Evolutionary conservation across 2,113 vertebrate species (phyloP).

Genomic region (Paratilapia polleni): DNA sequence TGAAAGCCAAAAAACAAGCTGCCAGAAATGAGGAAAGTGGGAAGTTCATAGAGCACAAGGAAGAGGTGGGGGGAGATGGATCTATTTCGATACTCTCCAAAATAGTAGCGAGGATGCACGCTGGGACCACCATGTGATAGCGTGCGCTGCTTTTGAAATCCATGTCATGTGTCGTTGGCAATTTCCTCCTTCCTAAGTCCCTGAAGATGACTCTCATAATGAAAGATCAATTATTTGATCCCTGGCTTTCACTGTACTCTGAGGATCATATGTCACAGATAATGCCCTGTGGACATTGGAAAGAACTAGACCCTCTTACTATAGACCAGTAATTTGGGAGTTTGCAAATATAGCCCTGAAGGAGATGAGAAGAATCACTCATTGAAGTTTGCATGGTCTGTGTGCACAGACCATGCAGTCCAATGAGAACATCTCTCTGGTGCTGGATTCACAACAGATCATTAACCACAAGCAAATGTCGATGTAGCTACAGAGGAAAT

Average conservation of each 20-base stretch:
- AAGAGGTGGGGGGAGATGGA: slow-evolving; percentile 23
- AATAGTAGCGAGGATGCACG: slow-evolving; percentile 58
- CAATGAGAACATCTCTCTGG: neutral
- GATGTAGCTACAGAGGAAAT: neutral
- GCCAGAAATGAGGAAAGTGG: slow-evolving; percentile 43
- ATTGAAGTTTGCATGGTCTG: neutral
- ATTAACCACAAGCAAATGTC: slow-evolving; percentile 23
- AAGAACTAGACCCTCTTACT: neutral
- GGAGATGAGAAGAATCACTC: neutral
- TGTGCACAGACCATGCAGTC: neutral
- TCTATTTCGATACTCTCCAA: slow-evolving; percentile 60
- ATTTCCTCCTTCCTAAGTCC: slow-evolving; percentile 62
- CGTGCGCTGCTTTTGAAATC: slow-evolving; percentile 31
- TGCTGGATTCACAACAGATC: slow-evolving; percentile 2
- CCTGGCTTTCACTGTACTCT: slow-evolving; percentile 25
- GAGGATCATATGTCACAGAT: slow-evolving; percentile 43
- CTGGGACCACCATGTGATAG: slow-evolving; percentile 42
- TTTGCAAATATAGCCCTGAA: neutral
- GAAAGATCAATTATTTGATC: slow-evolving; percentile 67
- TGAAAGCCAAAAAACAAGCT: slow-evolving; percentile 73
- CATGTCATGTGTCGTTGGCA: slow-evolving; percentile 38
- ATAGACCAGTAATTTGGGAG: neutral
- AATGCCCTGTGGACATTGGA: slow-evolving; percentile 22
- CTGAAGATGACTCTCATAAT: slow-evolving; percentile 53
- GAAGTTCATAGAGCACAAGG: slow-evolving; percentile 37